Percentiles rank a stretch among this genome's conserved stretches.
Conservation (phyloP, 2,113 vertebrate species). For the Monarcha castaneiventris region DNA sequence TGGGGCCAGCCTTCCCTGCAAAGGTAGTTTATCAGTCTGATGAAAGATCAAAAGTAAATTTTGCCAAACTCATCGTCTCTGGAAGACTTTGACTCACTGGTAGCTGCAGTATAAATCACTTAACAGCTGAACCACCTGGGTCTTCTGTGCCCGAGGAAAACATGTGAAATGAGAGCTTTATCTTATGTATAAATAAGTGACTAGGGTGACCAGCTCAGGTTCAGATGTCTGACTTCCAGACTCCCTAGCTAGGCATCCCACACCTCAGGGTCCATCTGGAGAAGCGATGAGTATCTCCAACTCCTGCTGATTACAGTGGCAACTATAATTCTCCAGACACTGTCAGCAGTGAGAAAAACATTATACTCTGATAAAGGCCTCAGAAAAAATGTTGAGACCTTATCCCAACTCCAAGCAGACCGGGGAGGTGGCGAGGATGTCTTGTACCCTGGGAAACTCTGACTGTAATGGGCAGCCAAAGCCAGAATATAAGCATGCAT, state of each 20-base stretch:
- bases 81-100: not conserved
- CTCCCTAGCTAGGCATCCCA: not conserved
- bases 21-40: not conserved
- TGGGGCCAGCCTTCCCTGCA: not conserved
- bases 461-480: not conserved
- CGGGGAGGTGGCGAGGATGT: rapidly evolving
- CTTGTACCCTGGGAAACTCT: not conserved
- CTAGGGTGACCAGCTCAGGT: not conserved
- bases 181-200: not conserved
- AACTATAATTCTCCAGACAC: not conserved
- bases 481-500: not conserved
- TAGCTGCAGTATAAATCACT: not conserved
- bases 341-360: not conserved
- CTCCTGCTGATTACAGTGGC: not conserved
- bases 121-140: not conserved
- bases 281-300: not conserved
- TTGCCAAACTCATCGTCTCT: not conserved
- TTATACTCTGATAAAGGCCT: not conserved
- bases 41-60: not conserved
- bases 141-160: not conserved
- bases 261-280: not conserved
- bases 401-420: not conserved
- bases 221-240: not conserved
- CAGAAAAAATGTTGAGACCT: not conserved
- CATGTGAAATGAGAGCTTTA: not conserved